Base-by-base conservation (phyloP, 1,140 invertebrate genomes). In the Drosophila tsacasi region DNA sequence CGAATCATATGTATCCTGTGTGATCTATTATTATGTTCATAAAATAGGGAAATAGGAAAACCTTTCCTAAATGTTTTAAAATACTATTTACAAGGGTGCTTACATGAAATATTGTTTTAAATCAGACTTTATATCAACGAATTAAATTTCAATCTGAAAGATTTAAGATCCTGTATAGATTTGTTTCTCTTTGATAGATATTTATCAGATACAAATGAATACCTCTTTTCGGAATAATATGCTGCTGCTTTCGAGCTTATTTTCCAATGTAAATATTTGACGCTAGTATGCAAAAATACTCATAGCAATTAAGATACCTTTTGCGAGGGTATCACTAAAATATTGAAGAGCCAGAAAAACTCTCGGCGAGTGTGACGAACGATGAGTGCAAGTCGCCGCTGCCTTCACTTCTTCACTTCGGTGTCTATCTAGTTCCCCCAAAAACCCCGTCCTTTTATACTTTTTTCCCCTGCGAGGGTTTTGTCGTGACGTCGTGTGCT, bases 401-500 rank as follows among this genome's bases (percentile, higher is more conserved):
- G 40, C n/a, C 65, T 60, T 60, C 66, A 71, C 54, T 52, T 40
- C 37, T 72, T 57, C 62, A 58, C 50, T 46, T 23, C 23, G 8
- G 32, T 42, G 27, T 65, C 63, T 32, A n/a, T 27, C 63, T 57
- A 19, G 19, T 35, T 64, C 39, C 23, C 15, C 37, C 32, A 55
- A 55, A 55, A 37, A 5, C 39, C 3, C 57, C 37, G 9, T 65
- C 21, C 15, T 25, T 25, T 40, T 55, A 8, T 32, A 21, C 50
- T 71, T 32, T 37, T 39, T 71, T 50, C 50, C 17, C 58, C 55
- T 23, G 40, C 67, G 61, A 64, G 32, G 47, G 72, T 65, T 63
- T 85, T 68, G 67, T 71, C 78, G 82, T 85, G 82, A 81, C 69
- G 77, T 87, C 85, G 85, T 87, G 84, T 89, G 84, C 78, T 87